These are phyloP conservation scores for Microctonus brassicae DNA, from an alignment of 2,888 invertebrate species.

Conservation along the genomic window DNA sequence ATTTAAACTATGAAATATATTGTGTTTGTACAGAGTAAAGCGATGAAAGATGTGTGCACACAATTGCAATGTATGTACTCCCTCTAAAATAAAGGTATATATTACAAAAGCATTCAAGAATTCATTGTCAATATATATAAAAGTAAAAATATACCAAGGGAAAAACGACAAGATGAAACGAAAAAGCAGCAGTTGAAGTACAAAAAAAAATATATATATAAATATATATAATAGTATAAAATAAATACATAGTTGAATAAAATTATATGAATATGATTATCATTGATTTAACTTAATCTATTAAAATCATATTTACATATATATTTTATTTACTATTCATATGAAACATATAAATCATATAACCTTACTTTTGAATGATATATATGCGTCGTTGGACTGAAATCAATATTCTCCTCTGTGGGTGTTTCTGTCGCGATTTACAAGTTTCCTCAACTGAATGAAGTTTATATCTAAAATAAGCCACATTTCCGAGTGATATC, in stretches of 20 bases:
- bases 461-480: neutral
- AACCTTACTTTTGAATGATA: neutral
- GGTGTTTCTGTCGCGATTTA: neutral
- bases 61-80: neutral
- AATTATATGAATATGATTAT: no score
- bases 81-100: neutral
- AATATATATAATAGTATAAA: no score
- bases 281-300: no score
- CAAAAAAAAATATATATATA: no score
- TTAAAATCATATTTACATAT: neutral
- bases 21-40: constrained; percentile 12
- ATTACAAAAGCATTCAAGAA: no score
- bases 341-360: neutral
- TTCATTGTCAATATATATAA: no score
- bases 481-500: neutral
- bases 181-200: no score
- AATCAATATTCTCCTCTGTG: constrained; percentile 10
- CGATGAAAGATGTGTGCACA: constrained; percentile 1
- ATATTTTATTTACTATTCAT: neutral
- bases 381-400: neutral
- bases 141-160: no score
- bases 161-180: no score
- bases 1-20: constrained; percentile 16
- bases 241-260: no score
- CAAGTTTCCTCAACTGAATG: neutral